Percentiles rank a stretch among this genome's conserved stretches.
Evolutionary conservation across 2,113 vertebrate genomes (phyloP).

Genomic region (Oreochromis aureus): DNA sequence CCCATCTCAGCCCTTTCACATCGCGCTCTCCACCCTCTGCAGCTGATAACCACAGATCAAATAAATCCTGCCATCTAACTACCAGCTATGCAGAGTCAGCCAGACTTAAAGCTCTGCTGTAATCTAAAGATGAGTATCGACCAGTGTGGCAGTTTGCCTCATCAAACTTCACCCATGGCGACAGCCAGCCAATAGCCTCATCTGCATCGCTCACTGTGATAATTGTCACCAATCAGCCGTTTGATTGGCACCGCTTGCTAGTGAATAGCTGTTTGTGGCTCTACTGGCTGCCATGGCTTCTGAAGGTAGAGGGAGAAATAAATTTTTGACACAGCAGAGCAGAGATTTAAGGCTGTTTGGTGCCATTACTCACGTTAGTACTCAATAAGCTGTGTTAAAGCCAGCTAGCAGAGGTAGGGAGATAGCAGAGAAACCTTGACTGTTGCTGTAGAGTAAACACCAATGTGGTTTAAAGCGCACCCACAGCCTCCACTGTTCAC

Average conservation of each 20-base stretch:
- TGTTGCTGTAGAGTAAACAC: not conserved
- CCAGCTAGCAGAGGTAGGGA: not conserved
- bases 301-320: not conserved
- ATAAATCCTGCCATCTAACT: slow-evolving; percentile 21
- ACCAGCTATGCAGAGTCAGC: not conserved
- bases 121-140: slow-evolving; percentile 46
- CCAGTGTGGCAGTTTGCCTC: not conserved
- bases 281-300: not conserved
- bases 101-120: not conserved
- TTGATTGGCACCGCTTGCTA: slow-evolving; percentile 29
- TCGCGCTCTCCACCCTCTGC: not conserved
- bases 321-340: not conserved
- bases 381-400: slow-evolving; percentile 6
- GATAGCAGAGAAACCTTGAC: slow-evolving; percentile 11
- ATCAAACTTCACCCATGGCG: not conserved
- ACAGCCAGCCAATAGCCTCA: slow-evolving; percentile 11
- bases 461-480: not conserved
- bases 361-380: not conserved
- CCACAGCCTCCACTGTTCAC: not conserved
- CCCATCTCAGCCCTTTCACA: not conserved
- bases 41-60: slow-evolving; percentile 10
- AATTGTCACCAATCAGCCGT: slow-evolving; percentile 34
- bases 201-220: not conserved
- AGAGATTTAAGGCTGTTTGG: not conserved
- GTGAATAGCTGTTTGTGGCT: not conserved